Base-by-base conservation (phyloP, 1,140 invertebrate species). In the Rhopalosiphum maidis region DNA sequence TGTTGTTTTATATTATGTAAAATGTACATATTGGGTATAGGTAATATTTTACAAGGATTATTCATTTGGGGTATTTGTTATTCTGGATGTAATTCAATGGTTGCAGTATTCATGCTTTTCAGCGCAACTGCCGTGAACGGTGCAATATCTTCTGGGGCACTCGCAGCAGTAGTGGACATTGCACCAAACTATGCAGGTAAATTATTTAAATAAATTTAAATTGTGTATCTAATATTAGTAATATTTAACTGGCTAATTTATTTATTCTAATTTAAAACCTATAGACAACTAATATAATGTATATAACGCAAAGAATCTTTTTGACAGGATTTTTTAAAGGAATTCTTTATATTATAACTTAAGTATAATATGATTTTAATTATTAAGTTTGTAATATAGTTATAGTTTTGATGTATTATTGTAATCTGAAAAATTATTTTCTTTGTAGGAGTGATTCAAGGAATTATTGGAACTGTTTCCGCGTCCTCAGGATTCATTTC, bases 131-230 rank as follows among this genome's bases (percentile, higher is more conserved):
- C 96, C 22, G 95, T 96, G 5, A 96, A 96, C 94, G 97, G 97
- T 6, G 96, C 97, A 0, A 96, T 97, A 3, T 97, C 97, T 1
- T 96, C 96, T 0, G 97, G 97, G 5, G 96, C 96, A 0, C 94
- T 97, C 54, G 96, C 97, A 1, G 96, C 95, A 41, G 95, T 97
- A 41, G 96, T 97, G 6, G 97, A 97, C 94, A 95, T 97, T 23
- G 96, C 96, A 88, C 97, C 97, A 5, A 97, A 97, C 95, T 97
- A 96, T 95, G 96, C 96, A 35, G 96, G 96, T 95, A 94, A 77
- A 91, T 86, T 86, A 43, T 86, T 43, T 43, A 86, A 86, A 37
- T 37, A 3, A 30, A 35, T 35, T 25, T 60, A 60, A 60, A 60
- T 30, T 7, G 0, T 60, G 11, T n/a, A n/a, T 15, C 30, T 18